Percentiles rank a stretch among this genome's conserved stretches.
These are phyloP conservation scores for Penaeus japonicus DNA, from an alignment of 1,140 invertebrate genomes.

Conservation along the genomic window DNA sequence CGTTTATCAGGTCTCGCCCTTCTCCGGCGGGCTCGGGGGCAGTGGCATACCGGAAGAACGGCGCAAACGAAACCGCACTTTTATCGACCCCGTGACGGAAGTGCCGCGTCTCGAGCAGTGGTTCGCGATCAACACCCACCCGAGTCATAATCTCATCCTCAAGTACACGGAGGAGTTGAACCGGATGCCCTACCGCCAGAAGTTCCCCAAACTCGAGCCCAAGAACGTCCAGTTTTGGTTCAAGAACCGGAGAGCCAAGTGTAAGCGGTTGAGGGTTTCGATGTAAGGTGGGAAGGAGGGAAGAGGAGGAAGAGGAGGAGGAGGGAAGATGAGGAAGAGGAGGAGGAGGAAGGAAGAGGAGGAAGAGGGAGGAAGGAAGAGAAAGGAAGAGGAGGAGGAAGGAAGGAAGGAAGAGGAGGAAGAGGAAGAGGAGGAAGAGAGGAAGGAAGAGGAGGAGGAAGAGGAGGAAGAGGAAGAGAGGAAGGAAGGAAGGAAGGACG, in stretches of 20 bases:
- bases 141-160: slow-evolving; percentile 93
- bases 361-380: background rate
- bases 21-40: slow-evolving; percentile 53
- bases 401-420: too few species aligned
- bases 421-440: too few species aligned
- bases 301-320: background rate
- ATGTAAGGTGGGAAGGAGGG: slow-evolving; percentile 23
- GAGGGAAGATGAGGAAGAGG: slow-evolving; percentile 7
- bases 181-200: slow-evolving; percentile 88
- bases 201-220: slow-evolving; percentile 94
- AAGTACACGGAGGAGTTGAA: slow-evolving; percentile 97
- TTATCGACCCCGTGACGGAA: slow-evolving; percentile 97
- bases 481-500: too few species aligned
- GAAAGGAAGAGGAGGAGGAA: background rate
- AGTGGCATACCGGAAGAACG: slow-evolving; percentile 72
- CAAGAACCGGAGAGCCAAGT: slow-evolving; percentile 89
- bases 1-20: slow-evolving; percentile 52
- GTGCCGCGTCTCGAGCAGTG: slow-evolving; percentile 95
- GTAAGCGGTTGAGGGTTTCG: slow-evolving; percentile 70
- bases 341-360: background rate
- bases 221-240: slow-evolving; percentile 95
- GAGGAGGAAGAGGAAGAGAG: too few species aligned
- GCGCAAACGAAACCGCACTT: slow-evolving; percentile 94
- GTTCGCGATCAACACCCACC: slow-evolving; percentile 97
- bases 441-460: too few species aligned